Evolutionary conservation across 2,888 invertebrate species (phyloP).

Genomic region (Allacma fusca): DNA sequence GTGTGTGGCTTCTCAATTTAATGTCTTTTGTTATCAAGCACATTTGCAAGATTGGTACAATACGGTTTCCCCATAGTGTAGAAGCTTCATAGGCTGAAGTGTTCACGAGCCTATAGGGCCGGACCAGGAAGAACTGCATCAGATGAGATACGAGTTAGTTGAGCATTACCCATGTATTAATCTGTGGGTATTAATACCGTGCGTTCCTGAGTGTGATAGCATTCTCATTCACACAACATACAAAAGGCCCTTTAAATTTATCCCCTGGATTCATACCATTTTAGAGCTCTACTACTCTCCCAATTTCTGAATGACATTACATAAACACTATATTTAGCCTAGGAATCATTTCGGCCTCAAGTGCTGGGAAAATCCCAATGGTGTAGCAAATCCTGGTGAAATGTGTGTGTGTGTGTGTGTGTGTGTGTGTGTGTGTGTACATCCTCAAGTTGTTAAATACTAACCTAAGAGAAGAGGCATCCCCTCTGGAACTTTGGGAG

Average conservation of each 20-base stretch:
- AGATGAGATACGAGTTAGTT: neutral
- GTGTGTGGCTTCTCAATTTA: slow-evolving; percentile 13
- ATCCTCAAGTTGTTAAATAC: neutral
- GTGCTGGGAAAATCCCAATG: neutral
- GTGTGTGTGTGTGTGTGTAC: too few relatives aligned
- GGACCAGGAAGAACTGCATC: neutral
- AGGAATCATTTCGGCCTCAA: too few relatives aligned
- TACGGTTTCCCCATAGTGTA: neutral
- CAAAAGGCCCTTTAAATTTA: too few relatives aligned
- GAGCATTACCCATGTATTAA: neutral
- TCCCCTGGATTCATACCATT: too few relatives aligned
- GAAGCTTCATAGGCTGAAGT: neutral
- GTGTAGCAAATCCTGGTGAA: neutral
- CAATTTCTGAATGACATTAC: too few relatives aligned
- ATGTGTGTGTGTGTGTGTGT: neutral
- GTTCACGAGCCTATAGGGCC: too few relatives aligned
- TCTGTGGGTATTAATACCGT: neutral
- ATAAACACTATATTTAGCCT: too few relatives aligned
- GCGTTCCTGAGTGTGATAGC: neutral
- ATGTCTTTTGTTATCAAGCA: slow-evolving; percentile 28
- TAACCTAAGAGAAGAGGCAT: neutral
- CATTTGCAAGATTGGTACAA: slow-evolving; percentile 18
- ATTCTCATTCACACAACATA: neutral
- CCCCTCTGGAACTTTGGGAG: too few relatives aligned
- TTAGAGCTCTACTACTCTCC: too few relatives aligned